Conservation (phyloP, 1,140 invertebrate genomes). For the Drosophila tristis region DNA sequence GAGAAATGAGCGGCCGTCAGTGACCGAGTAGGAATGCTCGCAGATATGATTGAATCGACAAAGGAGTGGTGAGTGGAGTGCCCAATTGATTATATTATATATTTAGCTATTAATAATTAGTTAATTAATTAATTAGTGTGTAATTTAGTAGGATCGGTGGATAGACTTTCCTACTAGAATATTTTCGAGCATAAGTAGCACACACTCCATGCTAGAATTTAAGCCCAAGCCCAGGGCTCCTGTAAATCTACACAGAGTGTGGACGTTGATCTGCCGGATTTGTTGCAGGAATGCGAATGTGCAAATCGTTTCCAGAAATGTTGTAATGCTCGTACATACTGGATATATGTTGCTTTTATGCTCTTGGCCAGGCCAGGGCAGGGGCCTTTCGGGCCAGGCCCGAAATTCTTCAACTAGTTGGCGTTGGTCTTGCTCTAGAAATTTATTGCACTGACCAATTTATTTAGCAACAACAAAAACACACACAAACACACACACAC, state of each 20-base stretch:
- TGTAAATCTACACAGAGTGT: no score
- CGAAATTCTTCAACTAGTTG: constrained; percentile 32
- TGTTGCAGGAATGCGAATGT: no score
- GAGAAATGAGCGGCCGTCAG: constrained; percentile 53
- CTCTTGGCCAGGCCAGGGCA: background rate
- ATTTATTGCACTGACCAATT: constrained; percentile 53
- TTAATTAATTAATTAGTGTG: background rate
- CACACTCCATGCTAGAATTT: no score
- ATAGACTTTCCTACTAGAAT: no score
- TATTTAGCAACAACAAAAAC: constrained; percentile 18
- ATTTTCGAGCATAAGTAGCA: no score
- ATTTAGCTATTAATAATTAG: background rate
- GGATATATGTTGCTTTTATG: background rate
- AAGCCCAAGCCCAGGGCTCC: no score
- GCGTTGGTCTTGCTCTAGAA: constrained; percentile 11
- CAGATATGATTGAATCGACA: constrained; percentile 20
- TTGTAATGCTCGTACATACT: background rate
- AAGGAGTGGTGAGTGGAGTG: constrained; percentile 15
- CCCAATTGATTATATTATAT: no score
- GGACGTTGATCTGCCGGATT: no score
- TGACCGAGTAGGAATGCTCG: background rate
- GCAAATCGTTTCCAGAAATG: background rate
- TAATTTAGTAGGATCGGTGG: no score
- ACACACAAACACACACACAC: constrained; percentile 4
- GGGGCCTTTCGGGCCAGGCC: background rate